Evolutionary conservation across 2,888 invertebrate genomes (phyloP).

Genomic region (Metacarcinus magister): DNA sequence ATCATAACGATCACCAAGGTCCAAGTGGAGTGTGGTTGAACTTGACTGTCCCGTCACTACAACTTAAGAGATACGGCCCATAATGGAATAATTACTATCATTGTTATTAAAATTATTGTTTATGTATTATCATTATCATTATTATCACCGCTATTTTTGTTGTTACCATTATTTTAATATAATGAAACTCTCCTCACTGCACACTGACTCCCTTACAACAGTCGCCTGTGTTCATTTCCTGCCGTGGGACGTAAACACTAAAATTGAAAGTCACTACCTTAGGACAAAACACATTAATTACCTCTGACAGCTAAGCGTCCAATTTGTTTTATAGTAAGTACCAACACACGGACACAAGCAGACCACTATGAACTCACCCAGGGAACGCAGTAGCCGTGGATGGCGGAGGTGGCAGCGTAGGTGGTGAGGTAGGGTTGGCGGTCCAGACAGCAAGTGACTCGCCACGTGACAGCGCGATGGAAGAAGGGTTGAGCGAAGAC

Average conservation of each 20-base stretch:
- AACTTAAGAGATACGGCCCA: no score
- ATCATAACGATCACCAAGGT: no score
- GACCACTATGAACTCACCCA: slow-evolving; percentile 68
- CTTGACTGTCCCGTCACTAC: no score
- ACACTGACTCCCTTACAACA: not conserved
- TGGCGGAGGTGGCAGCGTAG: slow-evolving; percentile 79
- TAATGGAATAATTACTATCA: no score
- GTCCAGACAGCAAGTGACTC: slow-evolving; percentile 80
- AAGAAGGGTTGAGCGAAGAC: slow-evolving; percentile 81
- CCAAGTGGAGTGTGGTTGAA: no score
- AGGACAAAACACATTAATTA: not conserved
- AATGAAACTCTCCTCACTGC: not conserved
- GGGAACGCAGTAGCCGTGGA: slow-evolving; percentile 77
- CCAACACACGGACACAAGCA: not conserved
- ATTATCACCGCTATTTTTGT: not conserved
- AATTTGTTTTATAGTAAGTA: no score
- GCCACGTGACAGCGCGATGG: slow-evolving; percentile 81
- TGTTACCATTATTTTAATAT: not conserved
- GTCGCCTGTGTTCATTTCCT: not conserved
- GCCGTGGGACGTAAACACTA: not conserved
- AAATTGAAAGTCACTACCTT: no score
- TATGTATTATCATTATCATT: not conserved
- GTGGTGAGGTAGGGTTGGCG: slow-evolving; percentile 81
- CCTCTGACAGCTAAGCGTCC: not conserved
- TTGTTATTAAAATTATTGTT: no score